phyloP scores from a whole-genome alignment of 2,888 invertebrate genomes.

The Tenthredo scrophulariae region DNA sequence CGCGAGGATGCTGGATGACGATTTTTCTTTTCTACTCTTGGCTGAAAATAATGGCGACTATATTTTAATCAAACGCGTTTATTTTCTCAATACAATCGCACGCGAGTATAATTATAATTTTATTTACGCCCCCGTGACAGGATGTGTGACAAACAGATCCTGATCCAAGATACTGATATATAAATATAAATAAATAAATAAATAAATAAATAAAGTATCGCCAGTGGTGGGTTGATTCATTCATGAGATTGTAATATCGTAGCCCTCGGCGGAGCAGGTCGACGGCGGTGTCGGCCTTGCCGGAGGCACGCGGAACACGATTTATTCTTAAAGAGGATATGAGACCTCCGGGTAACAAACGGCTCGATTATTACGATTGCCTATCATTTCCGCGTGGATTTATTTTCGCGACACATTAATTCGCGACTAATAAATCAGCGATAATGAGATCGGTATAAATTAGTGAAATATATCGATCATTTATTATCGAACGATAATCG shows the following conservation, averaged over 20 bases:
- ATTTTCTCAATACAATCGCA: neutral
- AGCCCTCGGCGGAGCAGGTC: conserved; percentile 73
- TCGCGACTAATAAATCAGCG: neutral
- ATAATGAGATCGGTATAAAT: too few relatives aligned
- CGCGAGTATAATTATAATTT: neutral
- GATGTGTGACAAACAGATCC: neutral
- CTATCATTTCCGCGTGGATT: neutral
- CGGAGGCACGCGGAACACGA: conserved; percentile 67
- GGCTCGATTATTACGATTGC: neutral
- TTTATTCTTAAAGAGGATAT: conserved; percentile 47
- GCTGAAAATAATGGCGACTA: neutral
- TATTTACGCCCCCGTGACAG: neutral
- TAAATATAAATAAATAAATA: conserved; percentile 17
- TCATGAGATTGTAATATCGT: conserved; percentile 68
- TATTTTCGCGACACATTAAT: neutral
- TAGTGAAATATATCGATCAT: neutral
- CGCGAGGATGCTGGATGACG: neutral
- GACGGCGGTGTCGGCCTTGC: conserved; percentile 71
- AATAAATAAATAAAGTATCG: conserved; percentile 15
- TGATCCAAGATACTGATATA: neutral
- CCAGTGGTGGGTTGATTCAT: conserved; percentile 64
- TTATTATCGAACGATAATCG: too few relatives aligned
- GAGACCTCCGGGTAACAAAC: conserved; percentile 41
- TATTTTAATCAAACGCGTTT: neutral
- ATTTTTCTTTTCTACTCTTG: too few relatives aligned